Evolutionary conservation across 2,888 invertebrate species (phyloP).

Genomic region (Neocrepidodera transversa): DNA sequence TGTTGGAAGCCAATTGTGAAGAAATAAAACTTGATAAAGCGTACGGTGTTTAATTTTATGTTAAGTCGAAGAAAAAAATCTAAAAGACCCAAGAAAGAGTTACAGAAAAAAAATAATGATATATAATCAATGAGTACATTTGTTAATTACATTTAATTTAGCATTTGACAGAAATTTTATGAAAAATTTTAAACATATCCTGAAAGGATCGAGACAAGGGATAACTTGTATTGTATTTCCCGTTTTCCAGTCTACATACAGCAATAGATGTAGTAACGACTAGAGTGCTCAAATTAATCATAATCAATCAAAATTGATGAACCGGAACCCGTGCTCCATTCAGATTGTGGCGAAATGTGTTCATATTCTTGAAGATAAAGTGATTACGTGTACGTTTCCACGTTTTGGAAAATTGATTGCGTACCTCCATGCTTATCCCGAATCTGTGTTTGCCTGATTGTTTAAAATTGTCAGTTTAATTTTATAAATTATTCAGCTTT

Average conservation of each 20-base stretch:
- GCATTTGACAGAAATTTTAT: no score
- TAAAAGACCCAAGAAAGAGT: no score
- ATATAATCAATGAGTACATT: no score
- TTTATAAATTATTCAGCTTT: no score
- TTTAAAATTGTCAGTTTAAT: background rate
- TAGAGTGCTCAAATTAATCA: conserved; percentile 13
- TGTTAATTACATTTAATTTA: no score
- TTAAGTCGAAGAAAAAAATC: no score
- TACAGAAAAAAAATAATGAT: no score
- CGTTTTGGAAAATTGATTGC: conserved; percentile 9
- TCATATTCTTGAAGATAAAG: conserved; percentile 18
- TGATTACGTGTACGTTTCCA: conserved; percentile 12
- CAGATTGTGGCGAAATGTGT: conserved; percentile 10
- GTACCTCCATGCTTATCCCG: background rate
- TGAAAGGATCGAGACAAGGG: background rate
- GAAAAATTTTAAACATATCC: background rate
- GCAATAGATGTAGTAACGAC: background rate
- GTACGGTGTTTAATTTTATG: no score
- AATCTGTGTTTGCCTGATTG: background rate
- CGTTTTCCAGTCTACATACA: background rate
- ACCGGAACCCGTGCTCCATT: conserved; percentile 7
- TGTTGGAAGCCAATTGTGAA: no score
- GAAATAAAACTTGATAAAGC: no score
- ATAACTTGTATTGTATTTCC: conserved; percentile 1
- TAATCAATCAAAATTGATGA: conserved; percentile 18